Percentiles rank a stretch among this genome's conserved stretches.
Evolutionary conservation across 2,113 vertebrate species (phyloP).

Genomic region (Elanoides forficatus): DNA sequence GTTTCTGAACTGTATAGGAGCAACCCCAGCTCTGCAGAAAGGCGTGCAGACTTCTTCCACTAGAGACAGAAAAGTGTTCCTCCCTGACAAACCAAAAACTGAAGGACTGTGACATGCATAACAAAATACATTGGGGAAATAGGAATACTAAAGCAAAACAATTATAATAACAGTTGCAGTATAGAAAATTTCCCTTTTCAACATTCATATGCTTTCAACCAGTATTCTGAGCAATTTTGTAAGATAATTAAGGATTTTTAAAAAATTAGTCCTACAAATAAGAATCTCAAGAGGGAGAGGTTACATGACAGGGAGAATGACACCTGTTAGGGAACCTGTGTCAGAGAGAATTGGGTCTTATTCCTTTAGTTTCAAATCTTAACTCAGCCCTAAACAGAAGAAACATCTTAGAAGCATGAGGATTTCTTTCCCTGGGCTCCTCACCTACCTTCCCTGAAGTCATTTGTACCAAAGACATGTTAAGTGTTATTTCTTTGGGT

Average conservation of each 20-base stretch:
- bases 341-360: neutral
- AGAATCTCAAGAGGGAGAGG: neutral
- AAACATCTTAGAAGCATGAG: neutral
- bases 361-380: neutral
- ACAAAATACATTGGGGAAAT: neutral
- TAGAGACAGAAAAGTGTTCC: neutral
- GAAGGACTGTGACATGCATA: neutral
- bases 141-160: neutral
- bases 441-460: neutral
- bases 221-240: neutral
- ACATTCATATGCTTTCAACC: neutral
- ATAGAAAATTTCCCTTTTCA: neutral
- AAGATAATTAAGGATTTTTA: neutral
- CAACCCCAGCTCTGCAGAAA: neutral
- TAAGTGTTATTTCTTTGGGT: neutral
- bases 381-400: neutral
- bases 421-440: neutral
- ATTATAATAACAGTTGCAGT: neutral
- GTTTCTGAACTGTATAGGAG: neutral
- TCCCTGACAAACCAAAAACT: neutral
- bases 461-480: neutral
- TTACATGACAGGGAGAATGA: neutral
- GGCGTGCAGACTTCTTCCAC: neutral
- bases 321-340: neutral
- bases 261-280: neutral